phyloP scores from a whole-genome alignment of 2,888 invertebrate genomes.

The Tetrapedia diversipes region DNA sequence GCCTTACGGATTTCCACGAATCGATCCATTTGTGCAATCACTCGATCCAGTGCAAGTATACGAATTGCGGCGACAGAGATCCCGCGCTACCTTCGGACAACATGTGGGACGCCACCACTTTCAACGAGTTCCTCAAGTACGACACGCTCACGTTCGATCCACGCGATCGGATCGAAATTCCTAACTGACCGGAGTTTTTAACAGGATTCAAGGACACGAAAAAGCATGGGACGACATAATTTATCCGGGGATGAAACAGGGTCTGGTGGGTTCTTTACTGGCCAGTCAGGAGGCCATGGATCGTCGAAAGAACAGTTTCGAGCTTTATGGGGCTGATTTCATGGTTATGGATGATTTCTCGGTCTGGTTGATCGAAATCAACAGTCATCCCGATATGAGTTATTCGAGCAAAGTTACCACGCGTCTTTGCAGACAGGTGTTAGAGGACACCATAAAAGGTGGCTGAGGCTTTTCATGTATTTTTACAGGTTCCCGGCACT shows the following conservation, averaged over 20 bases:
- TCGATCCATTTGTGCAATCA: conserved; percentile 97
- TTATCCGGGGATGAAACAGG: conserved; percentile 94
- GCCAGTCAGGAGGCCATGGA: conserved; percentile 95
- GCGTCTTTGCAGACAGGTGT: conserved; percentile 92
- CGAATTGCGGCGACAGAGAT: conserved; percentile 88
- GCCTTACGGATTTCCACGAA: conserved; percentile 94
- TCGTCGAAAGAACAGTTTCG: conserved; percentile 92
- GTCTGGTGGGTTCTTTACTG: conserved; percentile 90
- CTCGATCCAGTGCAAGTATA: conserved; percentile 95
- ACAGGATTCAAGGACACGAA: conserved; percentile 89
- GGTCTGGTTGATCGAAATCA: conserved; percentile 97
- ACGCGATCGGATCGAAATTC: background rate
- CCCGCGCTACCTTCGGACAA: conserved; percentile 93
- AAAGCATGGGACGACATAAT: conserved; percentile 93
- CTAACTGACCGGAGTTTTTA: conserved; percentile 58
- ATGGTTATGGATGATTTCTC: conserved; percentile 94
- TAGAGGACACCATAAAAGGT: conserved; percentile 97
- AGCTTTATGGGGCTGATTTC: conserved; percentile 97
- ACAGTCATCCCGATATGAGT: conserved; percentile 96
- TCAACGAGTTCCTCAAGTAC: conserved; percentile 84
- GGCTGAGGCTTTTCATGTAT: conserved; percentile 16
- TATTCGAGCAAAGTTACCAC: conserved; percentile 96
- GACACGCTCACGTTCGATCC: conserved; percentile 5
- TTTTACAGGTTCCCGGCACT: too few relatives aligned
- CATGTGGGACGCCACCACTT: conserved; percentile 97